These are phyloP conservation scores for Pachycephus smyrnensis DNA, from an alignment of 2,888 invertebrate genomes.

Conservation along the genomic window DNA sequence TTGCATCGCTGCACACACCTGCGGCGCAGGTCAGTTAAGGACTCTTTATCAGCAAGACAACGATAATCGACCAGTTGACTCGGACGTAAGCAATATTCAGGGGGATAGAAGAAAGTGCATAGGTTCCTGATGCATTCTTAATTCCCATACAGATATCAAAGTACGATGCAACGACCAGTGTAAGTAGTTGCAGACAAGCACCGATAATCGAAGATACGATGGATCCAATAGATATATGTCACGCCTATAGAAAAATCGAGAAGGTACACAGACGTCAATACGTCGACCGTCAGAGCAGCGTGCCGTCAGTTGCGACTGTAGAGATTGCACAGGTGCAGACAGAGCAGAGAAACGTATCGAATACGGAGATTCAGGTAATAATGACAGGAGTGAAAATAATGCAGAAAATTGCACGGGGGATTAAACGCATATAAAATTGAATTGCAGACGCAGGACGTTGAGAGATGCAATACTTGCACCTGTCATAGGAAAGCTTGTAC, in stretches of 20 bases:
- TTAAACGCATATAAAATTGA: not conserved
- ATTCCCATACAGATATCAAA: constrained; percentile 20
- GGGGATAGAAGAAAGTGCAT: not conserved
- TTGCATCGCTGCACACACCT: not conserved
- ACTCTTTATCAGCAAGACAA: not conserved
- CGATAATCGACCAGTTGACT: not conserved
- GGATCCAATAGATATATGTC: not conserved
- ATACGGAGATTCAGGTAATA: constrained; percentile 34
- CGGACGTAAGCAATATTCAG: not conserved
- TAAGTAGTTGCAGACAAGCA: constrained; percentile 40
- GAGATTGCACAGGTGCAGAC: constrained; percentile 43
- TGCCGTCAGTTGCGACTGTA: constrained; percentile 26
- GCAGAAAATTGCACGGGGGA: not conserved
- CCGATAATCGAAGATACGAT: constrained; percentile 21
- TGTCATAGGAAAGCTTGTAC: constrained; percentile 32
- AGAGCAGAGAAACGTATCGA: constrained; percentile 24
- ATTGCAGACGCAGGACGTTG: constrained; percentile 36
- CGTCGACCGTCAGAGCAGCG: constrained; percentile 38
- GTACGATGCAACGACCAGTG: constrained; percentile 46
- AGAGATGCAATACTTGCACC: constrained; percentile 46
- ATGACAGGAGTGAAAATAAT: not conserved
- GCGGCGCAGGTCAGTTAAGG: not conserved
- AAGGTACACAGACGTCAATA: constrained; percentile 39
- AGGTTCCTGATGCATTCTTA: not conserved
- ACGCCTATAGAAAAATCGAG: constrained; percentile 32